Evolutionary conservation across 2,888 invertebrate genomes (phyloP).

Genomic region (Aphidius colemani): DNA sequence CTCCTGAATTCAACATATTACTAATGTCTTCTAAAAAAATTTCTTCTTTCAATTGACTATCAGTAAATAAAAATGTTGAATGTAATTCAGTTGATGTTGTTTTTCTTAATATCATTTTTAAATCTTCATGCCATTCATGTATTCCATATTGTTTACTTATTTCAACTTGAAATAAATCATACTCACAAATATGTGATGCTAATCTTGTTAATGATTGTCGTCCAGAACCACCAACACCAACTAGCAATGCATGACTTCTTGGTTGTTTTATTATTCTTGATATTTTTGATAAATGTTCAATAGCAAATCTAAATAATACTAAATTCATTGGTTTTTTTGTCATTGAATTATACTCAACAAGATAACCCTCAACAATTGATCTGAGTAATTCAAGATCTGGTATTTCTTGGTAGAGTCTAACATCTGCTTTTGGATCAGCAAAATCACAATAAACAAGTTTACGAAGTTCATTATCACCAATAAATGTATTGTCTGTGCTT

Average conservation of each 20-base stretch:
- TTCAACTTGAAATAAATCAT: slow-evolving; percentile 87
- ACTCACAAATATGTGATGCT: slow-evolving; percentile 92
- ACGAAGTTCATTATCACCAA: slow-evolving; percentile 81
- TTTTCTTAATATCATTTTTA: slow-evolving; percentile 80
- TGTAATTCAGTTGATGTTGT: slow-evolving; percentile 83
- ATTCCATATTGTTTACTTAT: slow-evolving; percentile 84
- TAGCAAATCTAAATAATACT: slow-evolving; percentile 90
- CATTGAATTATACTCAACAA: slow-evolving; percentile 92
- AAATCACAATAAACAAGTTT: slow-evolving; percentile 94
- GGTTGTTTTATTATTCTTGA: slow-evolving; percentile 91
- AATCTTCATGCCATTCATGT: slow-evolving; percentile 89
- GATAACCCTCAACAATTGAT: slow-evolving; percentile 82
- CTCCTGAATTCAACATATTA: slow-evolving; percentile 90
- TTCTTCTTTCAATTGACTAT: slow-evolving; percentile 93
- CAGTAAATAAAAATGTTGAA: slow-evolving; percentile 88
- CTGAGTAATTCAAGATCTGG: slow-evolving; percentile 79
- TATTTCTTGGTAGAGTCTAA: slow-evolving; percentile 87
- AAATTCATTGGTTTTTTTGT: slow-evolving; percentile 96
- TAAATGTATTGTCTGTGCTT: slow-evolving; percentile 35
- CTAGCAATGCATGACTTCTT: slow-evolving; percentile 84
- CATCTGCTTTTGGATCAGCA: slow-evolving; percentile 90
- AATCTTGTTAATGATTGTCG: slow-evolving; percentile 88
- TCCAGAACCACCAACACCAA: slow-evolving; percentile 93
- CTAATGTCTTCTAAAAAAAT: slow-evolving; percentile 91
- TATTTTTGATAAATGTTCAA: slow-evolving; percentile 91